These are phyloP conservation scores for Ptilorrhoa leucosticta DNA, from an alignment of 2,113 vertebrate genomes.

Conservation along the genomic window DNA sequence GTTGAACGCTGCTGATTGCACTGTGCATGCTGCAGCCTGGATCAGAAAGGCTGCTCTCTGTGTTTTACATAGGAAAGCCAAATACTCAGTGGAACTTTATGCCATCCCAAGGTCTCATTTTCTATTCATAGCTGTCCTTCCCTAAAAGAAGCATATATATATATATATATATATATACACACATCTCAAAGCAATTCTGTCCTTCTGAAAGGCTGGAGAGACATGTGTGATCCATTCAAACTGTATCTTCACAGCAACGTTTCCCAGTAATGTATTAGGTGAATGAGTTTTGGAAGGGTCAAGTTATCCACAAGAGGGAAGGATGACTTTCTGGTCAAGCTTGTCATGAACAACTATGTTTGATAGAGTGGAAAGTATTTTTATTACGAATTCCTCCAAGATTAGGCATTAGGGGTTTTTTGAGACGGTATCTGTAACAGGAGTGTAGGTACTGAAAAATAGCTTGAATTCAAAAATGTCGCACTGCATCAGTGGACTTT, in stretches of 20 bases:
- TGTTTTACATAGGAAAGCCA: background rate
- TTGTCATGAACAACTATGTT: background rate
- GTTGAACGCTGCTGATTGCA: accelerated
- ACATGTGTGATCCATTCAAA: background rate
- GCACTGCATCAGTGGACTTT: background rate
- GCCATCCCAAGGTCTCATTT: background rate
- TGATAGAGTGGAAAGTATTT: background rate
- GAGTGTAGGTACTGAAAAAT: background rate
- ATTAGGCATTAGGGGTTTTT: background rate
- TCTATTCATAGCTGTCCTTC: background rate
- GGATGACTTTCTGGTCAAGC: background rate
- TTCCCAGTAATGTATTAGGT: background rate
- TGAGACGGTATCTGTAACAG: background rate
- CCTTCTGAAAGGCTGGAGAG: background rate
- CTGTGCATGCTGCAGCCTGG: accelerated
- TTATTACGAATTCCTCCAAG: background rate
- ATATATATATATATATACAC: no score
- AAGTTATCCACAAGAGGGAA: background rate
- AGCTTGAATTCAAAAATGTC: background rate
- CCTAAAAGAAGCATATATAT: background rate
- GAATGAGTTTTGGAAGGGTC: background rate
- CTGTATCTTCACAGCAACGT: background rate
- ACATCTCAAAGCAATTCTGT: background rate
- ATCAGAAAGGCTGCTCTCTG: background rate
- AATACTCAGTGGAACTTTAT: background rate